A percentile compares a stretch with the other conserved stretches of the same genome.
These are phyloP conservation scores for Cosmorhoe ocellata DNA, from an alignment of 2,888 invertebrate genomes.

Conservation along the genomic window DNA sequence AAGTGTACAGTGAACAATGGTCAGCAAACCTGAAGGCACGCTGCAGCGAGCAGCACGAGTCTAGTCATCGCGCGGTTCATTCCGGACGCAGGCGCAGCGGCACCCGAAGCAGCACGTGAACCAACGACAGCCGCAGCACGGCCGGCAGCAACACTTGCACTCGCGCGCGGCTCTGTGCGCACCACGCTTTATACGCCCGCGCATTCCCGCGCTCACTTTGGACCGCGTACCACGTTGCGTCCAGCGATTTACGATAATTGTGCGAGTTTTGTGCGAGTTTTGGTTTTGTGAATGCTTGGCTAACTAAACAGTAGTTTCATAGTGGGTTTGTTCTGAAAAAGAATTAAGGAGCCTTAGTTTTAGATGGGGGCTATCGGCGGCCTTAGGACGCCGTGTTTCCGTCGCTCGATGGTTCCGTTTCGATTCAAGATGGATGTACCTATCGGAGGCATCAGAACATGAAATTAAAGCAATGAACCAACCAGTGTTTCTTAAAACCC, in stretches of 20 bases:
- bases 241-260: not conserved
- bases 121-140: conserved; percentile 49
- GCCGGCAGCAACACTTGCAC: conserved; percentile 44
- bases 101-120: conserved; percentile 51
- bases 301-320: too few relatives aligned
- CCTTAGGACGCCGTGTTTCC: too few relatives aligned
- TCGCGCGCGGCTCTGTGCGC: conserved; percentile 48
- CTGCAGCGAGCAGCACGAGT: conserved; percentile 35
- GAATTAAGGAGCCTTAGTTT: not conserved
- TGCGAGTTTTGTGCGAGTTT: too few relatives aligned
- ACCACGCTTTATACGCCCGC: conserved; percentile 46
- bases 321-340: not conserved
- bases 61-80: conserved; percentile 22
- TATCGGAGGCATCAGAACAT: too few relatives aligned
- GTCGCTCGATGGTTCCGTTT: too few relatives aligned
- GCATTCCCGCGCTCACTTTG: conserved; percentile 34
- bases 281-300: too few relatives aligned
- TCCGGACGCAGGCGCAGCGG: conserved; percentile 43
- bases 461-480: too few relatives aligned
- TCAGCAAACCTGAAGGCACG: conserved; percentile 22
- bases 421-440: too few relatives aligned
- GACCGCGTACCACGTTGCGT: not conserved
- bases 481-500: too few relatives aligned
- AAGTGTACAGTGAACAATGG: too few relatives aligned
- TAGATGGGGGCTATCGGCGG: too few relatives aligned